Conservation (phyloP, 1,140 invertebrate species). For the Cydia pomonella region DNA sequence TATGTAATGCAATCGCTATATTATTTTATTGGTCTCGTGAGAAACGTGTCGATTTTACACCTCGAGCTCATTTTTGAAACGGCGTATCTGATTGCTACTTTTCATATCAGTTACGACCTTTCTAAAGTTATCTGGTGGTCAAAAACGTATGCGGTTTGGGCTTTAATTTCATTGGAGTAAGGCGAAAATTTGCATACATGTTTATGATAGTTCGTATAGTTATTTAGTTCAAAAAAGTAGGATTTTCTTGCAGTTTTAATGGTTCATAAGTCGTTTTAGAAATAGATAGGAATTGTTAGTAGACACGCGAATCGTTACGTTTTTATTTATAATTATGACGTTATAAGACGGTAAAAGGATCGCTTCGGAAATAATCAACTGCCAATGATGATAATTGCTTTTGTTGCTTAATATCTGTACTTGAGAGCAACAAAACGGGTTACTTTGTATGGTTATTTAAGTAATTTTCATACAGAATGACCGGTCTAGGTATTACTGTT, state of each 20-base stretch:
- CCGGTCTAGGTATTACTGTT: too few species aligned
- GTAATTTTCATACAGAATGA: too few species aligned
- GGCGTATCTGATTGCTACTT: background rate
- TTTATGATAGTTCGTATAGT: background rate
- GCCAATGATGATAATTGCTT: too few species aligned
- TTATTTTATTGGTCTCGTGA: slow-evolving; percentile 21
- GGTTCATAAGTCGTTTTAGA: background rate
- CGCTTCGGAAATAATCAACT: background rate
- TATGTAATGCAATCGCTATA: slow-evolving; percentile 23
- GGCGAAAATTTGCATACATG: background rate
- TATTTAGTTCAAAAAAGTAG: background rate
- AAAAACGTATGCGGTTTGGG: background rate
- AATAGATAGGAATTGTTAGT: background rate
- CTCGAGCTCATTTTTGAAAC: background rate
- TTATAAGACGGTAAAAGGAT: slow-evolving; percentile 2
- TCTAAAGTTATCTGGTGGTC: background rate
- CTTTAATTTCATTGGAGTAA: background rate
- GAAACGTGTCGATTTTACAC: background rate
- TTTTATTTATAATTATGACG: slow-evolving; percentile 27
- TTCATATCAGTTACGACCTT: background rate
- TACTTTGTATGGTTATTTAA: too few species aligned
- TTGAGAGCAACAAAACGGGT: background rate
- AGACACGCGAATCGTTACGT: slow-evolving; percentile 12
- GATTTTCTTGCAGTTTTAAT: background rate
- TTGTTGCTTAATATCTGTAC: background rate